Evolutionary conservation across 2,888 invertebrate genomes (phyloP), one percentile per base, ranked within the genome.

Genomic region (Mylabris sibirica): DNA sequence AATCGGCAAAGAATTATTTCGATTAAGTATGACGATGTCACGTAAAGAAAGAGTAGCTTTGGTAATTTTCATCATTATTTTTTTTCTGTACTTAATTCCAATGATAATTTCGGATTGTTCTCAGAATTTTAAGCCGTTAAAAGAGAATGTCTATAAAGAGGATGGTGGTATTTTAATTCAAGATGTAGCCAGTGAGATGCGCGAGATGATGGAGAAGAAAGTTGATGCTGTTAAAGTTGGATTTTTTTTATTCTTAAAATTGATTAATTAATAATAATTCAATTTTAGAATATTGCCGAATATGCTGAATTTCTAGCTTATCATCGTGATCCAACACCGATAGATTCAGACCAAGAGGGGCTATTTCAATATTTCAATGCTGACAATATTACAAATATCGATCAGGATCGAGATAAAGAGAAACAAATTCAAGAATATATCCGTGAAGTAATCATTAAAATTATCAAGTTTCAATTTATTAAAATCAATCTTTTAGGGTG

Each of bases 171-270:
- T 90, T 80, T 86, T 96, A 81, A 92, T 94, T 30, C 90, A 91
- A 77, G 92, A 93, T 71, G 93, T 96, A 87, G 91, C 93, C 4
- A 89, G 90, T 68, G 92, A 94, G 78, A 92, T 97, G 72, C 91
- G 92, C 80, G 89, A 89, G 62, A 94, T 96, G 92, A 93, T 96
- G 91, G 91, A 92, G 73, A 88, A 92, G 26, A 95, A 95, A 87
- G 92, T 93, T 75, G 91, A 93, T 76, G 95, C 96, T 4, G 93
- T 96, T 5, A 80, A 90, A 89, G 95, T 84, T 91, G 91, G 75
- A 90, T 91, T 82, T 93, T 2, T 17, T 22, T 38, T 53, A 3
- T 44, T 35, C 30, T 57, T 67, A 34, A 61, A 24, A 53, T 49
- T 49, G n/a, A 62, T 62, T 26, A 34, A 57, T 49, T 30, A 3